phyloP scores from a whole-genome alignment of 2,888 invertebrate genomes.

The Gymnoscelis rufifasciata region DNA sequence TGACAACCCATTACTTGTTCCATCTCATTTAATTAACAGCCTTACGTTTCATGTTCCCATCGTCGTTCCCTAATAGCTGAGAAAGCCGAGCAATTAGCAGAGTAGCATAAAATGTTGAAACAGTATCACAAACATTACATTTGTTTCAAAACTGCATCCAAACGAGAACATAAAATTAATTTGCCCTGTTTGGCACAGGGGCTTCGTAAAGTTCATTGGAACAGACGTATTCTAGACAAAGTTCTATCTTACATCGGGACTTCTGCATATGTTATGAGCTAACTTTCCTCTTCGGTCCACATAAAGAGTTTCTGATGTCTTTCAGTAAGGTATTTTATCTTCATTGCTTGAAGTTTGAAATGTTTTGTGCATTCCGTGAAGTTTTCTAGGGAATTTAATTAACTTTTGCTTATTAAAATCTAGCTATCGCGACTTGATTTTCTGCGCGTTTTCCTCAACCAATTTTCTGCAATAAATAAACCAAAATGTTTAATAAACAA shows the following conservation, averaged over 20 bases:
- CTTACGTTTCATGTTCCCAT: too few species aligned
- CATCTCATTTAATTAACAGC: too few species aligned
- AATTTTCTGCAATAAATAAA: too few species aligned
- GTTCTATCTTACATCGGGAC: background rate
- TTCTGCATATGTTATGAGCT: constrained; percentile 1
- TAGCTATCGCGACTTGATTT: too few species aligned
- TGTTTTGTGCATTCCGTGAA: background rate
- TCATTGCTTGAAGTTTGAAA: background rate
- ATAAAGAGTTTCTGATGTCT: background rate
- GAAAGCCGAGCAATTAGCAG: too few species aligned
- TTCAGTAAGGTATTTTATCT: background rate
- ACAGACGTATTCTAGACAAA: background rate
- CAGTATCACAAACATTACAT: too few species aligned
- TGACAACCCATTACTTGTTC: too few species aligned
- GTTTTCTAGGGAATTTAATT: background rate
- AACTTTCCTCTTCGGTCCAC: background rate
- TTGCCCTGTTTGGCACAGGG: constrained; percentile 27
- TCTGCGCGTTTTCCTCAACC: too few species aligned
- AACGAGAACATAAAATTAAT: constrained; percentile 37
- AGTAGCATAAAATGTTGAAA: too few species aligned
- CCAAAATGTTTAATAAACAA: too few species aligned
- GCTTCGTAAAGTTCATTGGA: background rate
- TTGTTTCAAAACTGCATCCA: constrained; percentile 13
- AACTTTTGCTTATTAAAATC: too few species aligned
- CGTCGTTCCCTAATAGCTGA: too few species aligned